phyloP scores from a whole-genome alignment of 2,113 vertebrate genomes.

The Ivindomyrus marchei region DNA sequence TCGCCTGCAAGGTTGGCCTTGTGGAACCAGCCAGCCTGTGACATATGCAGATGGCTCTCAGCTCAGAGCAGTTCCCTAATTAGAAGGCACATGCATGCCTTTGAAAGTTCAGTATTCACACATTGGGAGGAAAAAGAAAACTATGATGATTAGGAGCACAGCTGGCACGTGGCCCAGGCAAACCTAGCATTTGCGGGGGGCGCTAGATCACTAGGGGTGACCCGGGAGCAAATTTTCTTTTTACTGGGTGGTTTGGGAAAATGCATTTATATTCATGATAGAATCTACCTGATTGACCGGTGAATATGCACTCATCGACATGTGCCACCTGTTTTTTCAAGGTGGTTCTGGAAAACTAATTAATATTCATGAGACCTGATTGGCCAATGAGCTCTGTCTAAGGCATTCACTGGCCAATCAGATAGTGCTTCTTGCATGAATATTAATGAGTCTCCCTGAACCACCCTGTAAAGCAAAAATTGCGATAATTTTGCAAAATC shows the following conservation, averaged over 20 bases:
- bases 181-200: not conserved
- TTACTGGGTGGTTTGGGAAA: not conserved
- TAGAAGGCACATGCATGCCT: constrained; percentile 63
- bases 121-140: not conserved
- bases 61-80: constrained; percentile 43
- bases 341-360: too few species aligned
- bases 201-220: not conserved
- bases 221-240: not conserved
- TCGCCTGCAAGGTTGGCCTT: not conserved
- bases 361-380: not conserved
- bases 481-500: not conserved
- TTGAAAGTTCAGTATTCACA: not conserved
- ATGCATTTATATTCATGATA: not conserved
- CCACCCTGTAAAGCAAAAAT: not conserved
- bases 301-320: too few species aligned
- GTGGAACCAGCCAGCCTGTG: not conserved
- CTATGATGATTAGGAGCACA: not conserved
- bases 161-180: not conserved
- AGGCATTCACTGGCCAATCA: too few species aligned
- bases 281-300: too few species aligned
- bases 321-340: too few species aligned
- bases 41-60: constrained; percentile 44
- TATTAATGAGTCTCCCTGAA: not conserved
- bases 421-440: not conserved
- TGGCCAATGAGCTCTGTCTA: not conserved